Evolutionary conservation across 2,888 invertebrate species (phyloP).

Genomic region (Agonopterix arenella): DNA sequence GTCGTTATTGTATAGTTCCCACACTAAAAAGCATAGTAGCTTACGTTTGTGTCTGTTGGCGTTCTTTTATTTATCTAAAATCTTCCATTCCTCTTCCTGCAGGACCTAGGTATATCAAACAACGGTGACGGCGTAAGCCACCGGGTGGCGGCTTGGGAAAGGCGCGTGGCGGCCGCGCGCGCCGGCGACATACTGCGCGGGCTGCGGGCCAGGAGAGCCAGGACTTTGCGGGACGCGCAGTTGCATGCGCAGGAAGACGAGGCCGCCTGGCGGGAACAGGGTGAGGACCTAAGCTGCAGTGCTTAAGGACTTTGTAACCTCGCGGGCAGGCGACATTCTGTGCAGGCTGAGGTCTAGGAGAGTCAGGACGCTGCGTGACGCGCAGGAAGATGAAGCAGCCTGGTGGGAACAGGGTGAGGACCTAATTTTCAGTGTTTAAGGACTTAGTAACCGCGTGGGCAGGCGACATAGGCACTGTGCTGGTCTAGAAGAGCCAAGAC

Average conservation of each 20-base stretch:
- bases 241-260: constrained; percentile 78
- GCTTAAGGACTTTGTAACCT: constrained; percentile 29
- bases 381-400: constrained; percentile 75
- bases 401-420: constrained; percentile 81
- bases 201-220: constrained; percentile 75
- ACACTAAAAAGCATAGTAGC: too few species aligned
- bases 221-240: constrained; percentile 72
- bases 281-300: constrained; percentile 33
- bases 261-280: constrained; percentile 81
- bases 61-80: too few species aligned
- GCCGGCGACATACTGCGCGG: constrained; percentile 80
- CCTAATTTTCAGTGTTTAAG: too few species aligned
- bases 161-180: constrained; percentile 79
- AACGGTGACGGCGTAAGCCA: constrained; percentile 71
- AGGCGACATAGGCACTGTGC: neutral
- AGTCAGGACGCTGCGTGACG: constrained; percentile 66
- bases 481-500: constrained; percentile 56
- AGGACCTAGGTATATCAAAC: constrained; percentile 48
- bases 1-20: too few species aligned
- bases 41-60: too few species aligned
- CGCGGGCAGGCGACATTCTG: constrained; percentile 80
- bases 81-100: neutral
- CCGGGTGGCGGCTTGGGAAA: constrained; percentile 82
- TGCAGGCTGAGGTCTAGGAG: constrained; percentile 77
- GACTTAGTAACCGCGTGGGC: neutral